A percentile compares a stretch with the other conserved stretches of the same genome.
These are phyloP conservation scores for Nanorana parkeri DNA, from an alignment of 2,113 vertebrate genomes.

Conservation along the genomic window DNA sequence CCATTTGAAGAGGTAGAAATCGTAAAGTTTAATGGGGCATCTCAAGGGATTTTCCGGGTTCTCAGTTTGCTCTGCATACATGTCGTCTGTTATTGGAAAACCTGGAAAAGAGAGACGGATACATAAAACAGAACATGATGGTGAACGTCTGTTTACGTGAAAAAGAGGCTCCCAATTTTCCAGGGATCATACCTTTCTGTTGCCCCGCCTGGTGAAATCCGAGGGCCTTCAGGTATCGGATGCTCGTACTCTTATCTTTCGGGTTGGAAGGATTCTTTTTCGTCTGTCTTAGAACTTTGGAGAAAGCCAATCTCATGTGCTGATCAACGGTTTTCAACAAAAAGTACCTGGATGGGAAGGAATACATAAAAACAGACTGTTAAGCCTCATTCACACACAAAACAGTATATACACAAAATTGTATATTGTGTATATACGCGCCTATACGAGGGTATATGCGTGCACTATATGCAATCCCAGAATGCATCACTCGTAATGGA, in stretches of 20 bases:
- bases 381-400: too few species aligned
- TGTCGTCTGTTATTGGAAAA: conserved; percentile 92
- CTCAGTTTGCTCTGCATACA: conserved; percentile 96
- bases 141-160: too few species aligned
- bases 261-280: conserved; percentile 96
- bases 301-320: conserved; percentile 98
- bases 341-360: conserved; percentile 82
- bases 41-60: conserved; percentile 97
- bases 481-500: too few species aligned
- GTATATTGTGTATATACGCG: too few species aligned
- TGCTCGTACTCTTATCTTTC: conserved; percentile 98
- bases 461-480: too few species aligned
- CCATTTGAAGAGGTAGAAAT: conserved; percentile 99
- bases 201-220: conserved; percentile 88
- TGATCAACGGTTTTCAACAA: conserved; percentile 93
- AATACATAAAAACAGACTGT: neutral
- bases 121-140: neutral
- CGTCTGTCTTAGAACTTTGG: conserved; percentile 95
- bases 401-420: too few species aligned
- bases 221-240: conserved; percentile 92
- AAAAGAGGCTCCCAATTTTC: neutral
- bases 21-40: conserved; percentile 98
- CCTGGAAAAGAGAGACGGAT: neutral
- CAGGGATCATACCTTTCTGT: conserved; percentile 86
- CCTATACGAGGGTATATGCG: too few species aligned